These are phyloP conservation scores for Gymnothorax javanicus DNA, from an alignment of 2,797 vertebrate species.

Conservation along the genomic window DNA sequence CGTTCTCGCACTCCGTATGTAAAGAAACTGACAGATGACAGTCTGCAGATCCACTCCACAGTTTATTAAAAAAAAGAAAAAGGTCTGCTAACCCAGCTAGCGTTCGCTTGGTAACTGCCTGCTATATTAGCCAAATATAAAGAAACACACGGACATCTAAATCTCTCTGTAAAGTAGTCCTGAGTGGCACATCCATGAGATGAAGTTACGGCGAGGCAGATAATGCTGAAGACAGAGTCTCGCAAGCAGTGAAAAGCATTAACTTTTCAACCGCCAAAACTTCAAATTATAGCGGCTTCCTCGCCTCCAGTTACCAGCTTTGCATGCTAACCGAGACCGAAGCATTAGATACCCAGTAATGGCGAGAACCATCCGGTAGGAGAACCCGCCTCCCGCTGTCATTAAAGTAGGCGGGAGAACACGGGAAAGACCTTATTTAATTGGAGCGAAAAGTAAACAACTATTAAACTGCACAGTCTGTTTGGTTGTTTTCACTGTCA, in stretches of 20 bases:
- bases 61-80: neutral
- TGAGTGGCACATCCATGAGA: neutral
- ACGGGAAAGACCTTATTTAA: slow-evolving; percentile 36
- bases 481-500: slow-evolving; percentile 41
- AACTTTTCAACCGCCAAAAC: slow-evolving; percentile 35
- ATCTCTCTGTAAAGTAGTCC: neutral
- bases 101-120: neutral
- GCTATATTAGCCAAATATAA: neutral
- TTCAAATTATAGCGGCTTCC: neutral
- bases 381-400: slow-evolving; percentile 67
- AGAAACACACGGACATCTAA: no score
- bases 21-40: neutral
- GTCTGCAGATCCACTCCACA: neutral
- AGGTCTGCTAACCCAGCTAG: neutral
- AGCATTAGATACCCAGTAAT: neutral
- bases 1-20: neutral
- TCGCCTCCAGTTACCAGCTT: neutral
- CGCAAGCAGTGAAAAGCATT: neutral
- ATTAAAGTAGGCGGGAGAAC: slow-evolving; percentile 52
- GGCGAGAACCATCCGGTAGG: slow-evolving; percentile 48
- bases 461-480: fast-evolving
- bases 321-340: neutral
- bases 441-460: slow-evolving; percentile 51
- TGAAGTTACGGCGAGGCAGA: neutral
- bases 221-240: neutral